These are phyloP conservation scores for Equus quagga DNA, from an alignment of 2,113 vertebrate species.

Conservation along the genomic window DNA sequence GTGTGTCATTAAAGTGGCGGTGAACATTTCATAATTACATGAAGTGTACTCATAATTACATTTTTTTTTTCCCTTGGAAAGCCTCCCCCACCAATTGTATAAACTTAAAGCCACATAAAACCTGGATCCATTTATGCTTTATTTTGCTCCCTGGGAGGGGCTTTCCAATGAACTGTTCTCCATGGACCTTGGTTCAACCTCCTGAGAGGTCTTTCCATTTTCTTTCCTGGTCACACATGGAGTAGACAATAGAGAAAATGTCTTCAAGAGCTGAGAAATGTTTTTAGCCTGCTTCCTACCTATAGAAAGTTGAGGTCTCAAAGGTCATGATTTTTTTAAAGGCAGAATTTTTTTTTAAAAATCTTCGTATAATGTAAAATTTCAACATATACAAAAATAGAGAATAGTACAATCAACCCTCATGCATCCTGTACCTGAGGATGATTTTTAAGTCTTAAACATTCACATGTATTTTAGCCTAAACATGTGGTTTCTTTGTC, in stretches of 20 bases:
- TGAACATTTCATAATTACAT: background rate
- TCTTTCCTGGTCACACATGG: background rate
- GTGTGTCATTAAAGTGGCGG: background rate
- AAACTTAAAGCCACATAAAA: background rate
- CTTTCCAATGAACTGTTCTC: background rate
- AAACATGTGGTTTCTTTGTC: background rate
- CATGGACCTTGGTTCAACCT: background rate
- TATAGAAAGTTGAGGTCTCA: background rate
- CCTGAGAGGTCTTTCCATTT: background rate
- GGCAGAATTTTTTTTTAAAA: background rate
- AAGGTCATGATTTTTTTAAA: conserved; percentile 11
- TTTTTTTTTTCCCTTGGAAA: background rate
- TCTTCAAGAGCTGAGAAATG: background rate
- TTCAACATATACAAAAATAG: conserved; percentile 7
- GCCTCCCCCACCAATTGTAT: background rate
- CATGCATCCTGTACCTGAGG: background rate
- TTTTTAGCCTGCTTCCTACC: background rate
- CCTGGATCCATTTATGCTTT: background rate
- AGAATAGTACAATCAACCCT: background rate
- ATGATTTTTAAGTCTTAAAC: background rate
- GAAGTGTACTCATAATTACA: background rate
- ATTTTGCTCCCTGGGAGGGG: background rate
- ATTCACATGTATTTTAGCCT: background rate
- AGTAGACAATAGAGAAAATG: background rate
- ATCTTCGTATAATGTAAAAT: background rate